These are phyloP conservation scores for Philopedon plagiatum DNA, from an alignment of 2,888 invertebrate genomes.

Conservation along the genomic window DNA sequence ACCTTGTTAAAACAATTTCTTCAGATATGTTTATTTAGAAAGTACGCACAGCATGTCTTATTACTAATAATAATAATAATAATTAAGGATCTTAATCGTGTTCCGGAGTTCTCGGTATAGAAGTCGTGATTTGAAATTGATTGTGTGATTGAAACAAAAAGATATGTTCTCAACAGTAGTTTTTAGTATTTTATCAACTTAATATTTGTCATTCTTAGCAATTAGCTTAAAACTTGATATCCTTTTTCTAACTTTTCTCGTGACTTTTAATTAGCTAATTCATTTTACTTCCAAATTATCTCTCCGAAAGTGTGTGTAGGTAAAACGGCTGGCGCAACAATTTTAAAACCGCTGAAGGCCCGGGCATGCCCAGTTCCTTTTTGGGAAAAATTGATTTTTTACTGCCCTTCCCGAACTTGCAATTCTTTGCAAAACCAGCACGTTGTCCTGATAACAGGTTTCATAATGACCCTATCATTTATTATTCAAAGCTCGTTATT, in stretches of 20 bases:
- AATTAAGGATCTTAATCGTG: no score
- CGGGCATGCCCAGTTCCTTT: slow-evolving; percentile 60
- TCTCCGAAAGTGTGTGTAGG: slow-evolving; percentile 42
- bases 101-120: no score
- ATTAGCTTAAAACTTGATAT: background rate
- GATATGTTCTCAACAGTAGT: no score
- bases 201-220: slow-evolving; percentile 9
- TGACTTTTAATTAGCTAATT: slow-evolving; percentile 39
- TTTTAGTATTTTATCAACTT: background rate
- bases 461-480: slow-evolving; percentile 62
- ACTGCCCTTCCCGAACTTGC: slow-evolving; percentile 64
- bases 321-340: slow-evolving; percentile 43
- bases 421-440: slow-evolving; percentile 62
- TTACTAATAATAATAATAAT: no score
- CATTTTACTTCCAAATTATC: slow-evolving; percentile 43
- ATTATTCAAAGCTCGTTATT: slow-evolving; percentile 61
- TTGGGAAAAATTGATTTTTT: slow-evolving; percentile 62
- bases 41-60: no score
- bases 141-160: no score
- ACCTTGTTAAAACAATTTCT: no score
- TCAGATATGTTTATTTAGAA: no score
- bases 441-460: slow-evolving; percentile 62
- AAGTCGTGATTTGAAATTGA: no score
- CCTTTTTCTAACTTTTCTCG: background rate
- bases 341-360: slow-evolving; percentile 39